Evolutionary conservation across 1,140 invertebrate genomes (phyloP), one percentile per base, ranked within the genome.

Genomic region (Meloidogyne hapla): DNA sequence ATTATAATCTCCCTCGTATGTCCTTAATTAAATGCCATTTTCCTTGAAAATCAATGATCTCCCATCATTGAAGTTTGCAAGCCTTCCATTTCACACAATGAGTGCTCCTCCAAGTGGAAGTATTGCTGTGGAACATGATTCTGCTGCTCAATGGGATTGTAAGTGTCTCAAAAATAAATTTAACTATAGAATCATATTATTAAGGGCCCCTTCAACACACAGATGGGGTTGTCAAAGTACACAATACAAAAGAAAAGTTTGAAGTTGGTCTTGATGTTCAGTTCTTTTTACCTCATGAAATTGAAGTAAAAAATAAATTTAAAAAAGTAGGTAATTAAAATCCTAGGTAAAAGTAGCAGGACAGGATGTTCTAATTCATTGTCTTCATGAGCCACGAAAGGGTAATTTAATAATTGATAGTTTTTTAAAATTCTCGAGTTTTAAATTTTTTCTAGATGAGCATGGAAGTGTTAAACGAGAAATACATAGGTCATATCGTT

Each of bases 181-280:
- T 72, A 72, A 26, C n/a, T n/a, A n/a, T n/a, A n/a, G 5, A 56
- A 38, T 63, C 45, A 25, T 26, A 66, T 77, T 33, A 4, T 72
- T 21, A 74, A 33, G 77, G 80, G 80, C 77, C 77, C 15, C 76
- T 82, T 26, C 78, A 82, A 48, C 75, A 80, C 33, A 78, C 69
- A 38, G 80, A 82, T 40, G 82, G 82, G 23, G 81, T 83, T 62
- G 82, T 83, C 10, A 79, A 84, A 28, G 81, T 85, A 45, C 66
- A 74, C 63, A 87, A 86, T 77, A 84, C 80, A 38, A 64, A 65
- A 18, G 85, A 87, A 15, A 87, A 87, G 56, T 86, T 80, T 65
- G 81, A 85, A 73, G 84, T 86, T 69, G 85, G 85, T 67, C 78
- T 86, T 21, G 84, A 86, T 71, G 85, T 76, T 42, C 84, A 85